Evolutionary conservation across 2,113 vertebrate genomes (phyloP).

Genomic region (Oncorhynchus mykiss): DNA sequence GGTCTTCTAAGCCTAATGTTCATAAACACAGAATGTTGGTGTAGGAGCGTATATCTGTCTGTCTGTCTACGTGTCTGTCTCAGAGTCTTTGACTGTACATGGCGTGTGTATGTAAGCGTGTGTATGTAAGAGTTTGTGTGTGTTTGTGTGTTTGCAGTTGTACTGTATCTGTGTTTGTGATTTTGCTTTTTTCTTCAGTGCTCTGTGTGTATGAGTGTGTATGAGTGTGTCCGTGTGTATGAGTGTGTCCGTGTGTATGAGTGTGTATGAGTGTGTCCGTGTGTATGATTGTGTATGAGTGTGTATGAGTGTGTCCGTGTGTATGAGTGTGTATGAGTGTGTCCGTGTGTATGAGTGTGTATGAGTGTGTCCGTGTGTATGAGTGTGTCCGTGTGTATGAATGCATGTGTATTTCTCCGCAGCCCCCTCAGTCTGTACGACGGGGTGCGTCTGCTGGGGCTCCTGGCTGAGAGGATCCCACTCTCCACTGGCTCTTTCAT

Average conservation of each 20-base stretch:
- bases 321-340: not conserved
- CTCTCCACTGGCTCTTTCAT: slow-evolving; percentile 81
- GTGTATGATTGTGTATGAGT: slow-evolving; percentile 11
- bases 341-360: slow-evolving; percentile 11
- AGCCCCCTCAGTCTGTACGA: slow-evolving; percentile 83
- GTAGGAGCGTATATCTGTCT: slow-evolving; percentile 1
- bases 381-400: slow-evolving; percentile 20
- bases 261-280: slow-evolving; percentile 15
- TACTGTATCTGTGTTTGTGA: too few species aligned
- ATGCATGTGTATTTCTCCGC: slow-evolving; percentile 45
- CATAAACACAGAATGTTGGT: not conserved
- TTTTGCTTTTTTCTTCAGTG: too few species aligned
- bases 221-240: slow-evolving; percentile 13
- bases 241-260: slow-evolving; percentile 26
- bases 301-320: not conserved
- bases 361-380: not conserved
- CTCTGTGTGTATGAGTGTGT: slow-evolving; percentile 13
- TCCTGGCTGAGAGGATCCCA: slow-evolving; percentile 81
- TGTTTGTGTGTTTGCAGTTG: too few species aligned
- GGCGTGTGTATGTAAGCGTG: not conserved
- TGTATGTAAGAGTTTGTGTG: not conserved
- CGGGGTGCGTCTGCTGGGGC: slow-evolving; percentile 81
- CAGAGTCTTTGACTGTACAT: not conserved
- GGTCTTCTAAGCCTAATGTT: slow-evolving; percentile 60
- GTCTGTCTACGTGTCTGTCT: not conserved